Percentiles rank a stretch among this genome's conserved stretches.
Conservation (phyloP, 30 jellyfish, hydroid and myxozoan species). For the Catostylus mosaicus region DNA sequence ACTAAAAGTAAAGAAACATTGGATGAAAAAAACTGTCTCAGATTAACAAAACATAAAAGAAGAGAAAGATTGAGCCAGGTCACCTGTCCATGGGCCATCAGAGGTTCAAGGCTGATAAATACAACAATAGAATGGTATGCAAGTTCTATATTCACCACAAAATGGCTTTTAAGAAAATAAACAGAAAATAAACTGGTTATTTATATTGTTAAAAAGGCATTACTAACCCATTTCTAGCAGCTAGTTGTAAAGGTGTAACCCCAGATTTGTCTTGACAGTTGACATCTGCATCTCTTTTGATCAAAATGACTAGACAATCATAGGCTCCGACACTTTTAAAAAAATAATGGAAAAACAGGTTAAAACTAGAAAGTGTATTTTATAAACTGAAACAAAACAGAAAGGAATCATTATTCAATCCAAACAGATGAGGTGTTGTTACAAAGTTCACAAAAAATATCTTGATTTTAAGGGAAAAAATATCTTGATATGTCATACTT, state of each 20-base stretch:
- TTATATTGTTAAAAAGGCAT: background rate
- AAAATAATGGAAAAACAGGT: too few species aligned
- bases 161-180: too few species aligned
- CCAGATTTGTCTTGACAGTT: conserved; percentile 90
- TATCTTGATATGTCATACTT: conserved; percentile 52
- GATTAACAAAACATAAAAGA: too few species aligned
- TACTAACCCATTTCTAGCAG: conserved; percentile 98
- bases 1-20: too few species aligned
- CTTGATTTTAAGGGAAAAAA: background rate
- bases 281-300: conserved; percentile 87
- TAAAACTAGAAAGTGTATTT: too few species aligned
- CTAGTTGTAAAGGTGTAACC: conserved; percentile 94
- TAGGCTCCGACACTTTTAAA: conserved; percentile 92
- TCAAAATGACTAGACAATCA: conserved; percentile 80
- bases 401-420: background rate
- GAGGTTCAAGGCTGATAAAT: background rate
- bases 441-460: background rate
- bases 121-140: background rate
- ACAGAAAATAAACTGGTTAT: background rate
- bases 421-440: background rate
- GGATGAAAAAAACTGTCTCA: too few species aligned
- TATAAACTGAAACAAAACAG: background rate
- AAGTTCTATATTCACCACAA: too few species aligned
- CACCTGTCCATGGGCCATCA: too few species aligned
- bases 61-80: background rate